A percentile compares a stretch with the other conserved stretches of the same genome.
Evolutionary conservation across 2,888 invertebrate genomes (phyloP).

Genomic region (Dolichopus griseipennis): DNA sequence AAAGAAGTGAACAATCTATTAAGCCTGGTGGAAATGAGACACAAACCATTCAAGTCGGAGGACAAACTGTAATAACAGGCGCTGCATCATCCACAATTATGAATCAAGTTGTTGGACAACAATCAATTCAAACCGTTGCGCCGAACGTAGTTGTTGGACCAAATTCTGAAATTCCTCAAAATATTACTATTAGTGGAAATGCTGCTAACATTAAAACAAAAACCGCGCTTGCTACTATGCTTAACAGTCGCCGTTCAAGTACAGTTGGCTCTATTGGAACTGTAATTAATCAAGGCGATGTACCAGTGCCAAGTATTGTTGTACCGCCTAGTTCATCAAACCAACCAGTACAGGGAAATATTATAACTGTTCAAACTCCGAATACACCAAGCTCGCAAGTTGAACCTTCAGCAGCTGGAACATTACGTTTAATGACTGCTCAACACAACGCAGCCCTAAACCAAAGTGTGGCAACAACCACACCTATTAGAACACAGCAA

Average conservation of each 20-base stretch:
- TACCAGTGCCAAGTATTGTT: constrained; percentile 15
- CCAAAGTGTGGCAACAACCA: constrained; percentile 45
- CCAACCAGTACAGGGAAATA: not conserved
- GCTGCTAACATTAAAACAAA: constrained; percentile 60
- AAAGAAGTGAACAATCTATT: constrained; percentile 26
- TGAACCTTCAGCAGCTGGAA: constrained; percentile 60
- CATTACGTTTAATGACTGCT: constrained; percentile 71
- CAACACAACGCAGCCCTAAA: constrained; percentile 62
- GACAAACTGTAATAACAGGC: not conserved
- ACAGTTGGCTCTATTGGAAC: constrained; percentile 14
- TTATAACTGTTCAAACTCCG: constrained; percentile 20
- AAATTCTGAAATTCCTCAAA: constrained; percentile 23
- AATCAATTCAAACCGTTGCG: not conserved
- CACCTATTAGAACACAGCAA: constrained; percentile 40
- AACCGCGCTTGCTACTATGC: constrained; percentile 90
- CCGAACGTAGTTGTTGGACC: constrained; percentile 9
- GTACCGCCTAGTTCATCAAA: not conserved
- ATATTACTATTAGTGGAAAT: constrained; percentile 17
- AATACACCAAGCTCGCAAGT: constrained; percentile 14
- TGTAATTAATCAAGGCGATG: constrained; percentile 19
- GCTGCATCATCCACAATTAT: not conserved
- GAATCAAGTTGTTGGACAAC: not conserved
- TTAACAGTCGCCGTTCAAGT: constrained; percentile 57
- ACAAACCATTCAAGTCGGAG: not conserved
- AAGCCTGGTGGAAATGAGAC: not conserved